phyloP scores from a whole-genome alignment of 2,797 vertebrate species.

The Pipistrellus kuhlii region DNA sequence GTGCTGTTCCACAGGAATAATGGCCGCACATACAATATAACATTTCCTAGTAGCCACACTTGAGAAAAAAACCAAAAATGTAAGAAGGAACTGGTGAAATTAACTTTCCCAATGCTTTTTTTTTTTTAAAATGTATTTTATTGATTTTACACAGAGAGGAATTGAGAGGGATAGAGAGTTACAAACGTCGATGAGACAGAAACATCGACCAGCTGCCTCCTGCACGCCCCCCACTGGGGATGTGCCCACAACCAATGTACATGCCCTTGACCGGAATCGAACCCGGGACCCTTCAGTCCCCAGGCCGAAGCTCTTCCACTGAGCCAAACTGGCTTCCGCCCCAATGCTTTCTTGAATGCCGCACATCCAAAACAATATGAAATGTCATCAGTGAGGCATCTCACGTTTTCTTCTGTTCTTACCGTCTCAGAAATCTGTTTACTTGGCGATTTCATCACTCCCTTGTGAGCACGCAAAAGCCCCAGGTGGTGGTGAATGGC shows the following conservation, averaged over 20 bases:
- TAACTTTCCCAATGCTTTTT: background rate
- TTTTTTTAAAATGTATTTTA: too few relatives aligned
- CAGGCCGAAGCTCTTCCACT: too few relatives aligned
- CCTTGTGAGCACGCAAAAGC: background rate
- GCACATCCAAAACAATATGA: background rate
- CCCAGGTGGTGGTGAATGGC: background rate
- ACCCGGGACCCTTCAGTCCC: too few relatives aligned
- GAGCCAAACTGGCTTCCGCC: too few relatives aligned
- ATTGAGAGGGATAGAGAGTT: too few relatives aligned
- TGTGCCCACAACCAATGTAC: too few relatives aligned
- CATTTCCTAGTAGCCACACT: background rate
- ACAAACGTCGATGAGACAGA: too few relatives aligned
- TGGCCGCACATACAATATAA: background rate
- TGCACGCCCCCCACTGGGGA: too few relatives aligned
- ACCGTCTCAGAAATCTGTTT: background rate
- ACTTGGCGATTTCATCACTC: background rate
- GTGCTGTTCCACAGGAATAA: background rate
- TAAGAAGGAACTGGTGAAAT: background rate
- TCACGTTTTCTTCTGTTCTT: background rate
- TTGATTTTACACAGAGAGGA: too few relatives aligned
- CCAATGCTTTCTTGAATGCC: background rate
- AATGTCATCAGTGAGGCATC: background rate
- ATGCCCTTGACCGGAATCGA: too few relatives aligned
- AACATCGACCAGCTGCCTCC: too few relatives aligned
- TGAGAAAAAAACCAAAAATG: too few relatives aligned